Base-by-base conservation (phyloP, 2,888 invertebrate genomes). In the Folsomia manolachei region DNA sequence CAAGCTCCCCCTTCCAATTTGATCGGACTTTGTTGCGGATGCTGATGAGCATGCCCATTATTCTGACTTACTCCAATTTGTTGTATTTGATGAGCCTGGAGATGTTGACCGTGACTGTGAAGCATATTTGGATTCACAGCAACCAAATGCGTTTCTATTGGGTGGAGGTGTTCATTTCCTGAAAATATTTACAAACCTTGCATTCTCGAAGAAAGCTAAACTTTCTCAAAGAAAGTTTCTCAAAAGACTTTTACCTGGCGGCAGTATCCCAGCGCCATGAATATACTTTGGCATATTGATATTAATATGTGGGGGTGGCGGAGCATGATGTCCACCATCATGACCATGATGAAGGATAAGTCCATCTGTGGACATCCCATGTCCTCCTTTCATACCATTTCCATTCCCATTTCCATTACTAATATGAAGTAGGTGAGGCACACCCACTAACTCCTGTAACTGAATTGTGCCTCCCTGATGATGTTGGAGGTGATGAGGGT, bases 381-480 rank as follows among this genome's bases (percentile, higher is more conserved):
- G n/a, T 9, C 51, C 18, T 18, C 51, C 51, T 11, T 51, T 51
- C 25, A 14, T 14, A 7, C 63, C 21, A 65, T 21, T 25, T 27
- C 11, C 9, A 4, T n/a, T n/a, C 56, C 56, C 56, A 7, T 56
- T 56, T 7, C 21, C 63, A 63, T 62, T 56, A 4, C 11, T 56
- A 56, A 56, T 56, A 56, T 56, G 56, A 7, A 56, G n/a, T 7
- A 56, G 19, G 21, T 73, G 74, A n/a, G 78, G 74, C 69, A 80
- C 78, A 77, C 78, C 77, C 75, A 80, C 79, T 63, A 80, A 73
- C 72, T 80, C 80, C 71, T 78, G 78, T 51, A 76, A 73, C 56
- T 78, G 78, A 56, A 75, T 73, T 25, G 74, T 63, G 27, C 72
- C 66, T 56, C 65, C 63, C 19, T 18, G 56, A 39, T 39, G 39